phyloP scores from a whole-genome alignment of 1,140 invertebrate species.

The Psilanteris sp. region DNA sequence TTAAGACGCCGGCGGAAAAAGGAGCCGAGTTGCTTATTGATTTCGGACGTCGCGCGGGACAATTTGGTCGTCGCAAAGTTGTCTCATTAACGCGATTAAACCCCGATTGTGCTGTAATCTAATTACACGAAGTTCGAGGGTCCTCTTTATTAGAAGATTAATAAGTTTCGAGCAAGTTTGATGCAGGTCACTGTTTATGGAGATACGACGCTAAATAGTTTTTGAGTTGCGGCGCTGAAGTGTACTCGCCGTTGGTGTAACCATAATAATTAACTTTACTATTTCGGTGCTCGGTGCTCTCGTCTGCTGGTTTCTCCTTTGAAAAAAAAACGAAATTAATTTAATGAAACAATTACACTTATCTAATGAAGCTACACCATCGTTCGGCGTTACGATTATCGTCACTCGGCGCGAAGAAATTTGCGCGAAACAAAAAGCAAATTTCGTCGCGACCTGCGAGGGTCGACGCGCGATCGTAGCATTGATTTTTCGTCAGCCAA shows the following conservation, averaged over 20 bases:
- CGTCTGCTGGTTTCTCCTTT: too few species aligned
- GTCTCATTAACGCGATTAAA: conserved; percentile 55
- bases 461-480: conserved; percentile 16
- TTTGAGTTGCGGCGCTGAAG: conserved; percentile 3
- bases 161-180: conserved; percentile 53
- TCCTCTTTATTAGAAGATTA: conserved; percentile 55
- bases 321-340: too few species aligned
- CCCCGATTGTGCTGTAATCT: conserved; percentile 48
- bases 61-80: conserved; percentile 25
- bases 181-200: conserved; percentile 39
- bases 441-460: too few species aligned
- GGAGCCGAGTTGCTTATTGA: not conserved
- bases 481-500: conserved; percentile 28
- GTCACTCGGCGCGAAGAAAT: too few species aligned
- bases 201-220: conserved; percentile 25
- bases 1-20: too few species aligned
- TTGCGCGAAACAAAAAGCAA: too few species aligned
- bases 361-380: too few species aligned
- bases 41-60: conserved; percentile 29
- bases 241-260: too few species aligned
- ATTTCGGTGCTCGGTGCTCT: too few species aligned
- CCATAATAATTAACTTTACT: conserved; percentile 10
- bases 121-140: conserved; percentile 37
- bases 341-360: too few species aligned
- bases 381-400: too few species aligned